Conservation (phyloP, 1,140 invertebrate species). For the Lepidurus packardi region DNA sequence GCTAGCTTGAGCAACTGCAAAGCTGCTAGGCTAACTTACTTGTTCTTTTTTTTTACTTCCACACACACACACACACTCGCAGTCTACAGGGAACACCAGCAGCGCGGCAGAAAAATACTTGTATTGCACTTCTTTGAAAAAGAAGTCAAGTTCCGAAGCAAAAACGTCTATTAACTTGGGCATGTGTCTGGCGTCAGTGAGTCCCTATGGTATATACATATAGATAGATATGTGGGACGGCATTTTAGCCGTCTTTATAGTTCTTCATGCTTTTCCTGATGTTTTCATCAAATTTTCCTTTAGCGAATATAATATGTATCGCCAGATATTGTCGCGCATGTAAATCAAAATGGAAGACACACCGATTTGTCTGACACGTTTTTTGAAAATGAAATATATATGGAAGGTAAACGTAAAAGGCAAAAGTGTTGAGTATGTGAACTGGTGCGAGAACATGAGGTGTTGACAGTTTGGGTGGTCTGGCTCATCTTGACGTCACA, state of each 20-base stretch:
- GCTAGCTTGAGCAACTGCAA: slow-evolving; percentile 13
- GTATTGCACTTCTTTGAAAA: background rate
- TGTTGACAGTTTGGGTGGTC: slow-evolving; percentile 18
- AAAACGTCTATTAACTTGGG: slow-evolving; percentile 9
- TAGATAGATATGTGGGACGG: background rate
- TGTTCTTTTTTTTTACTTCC: background rate
- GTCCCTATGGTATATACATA: background rate
- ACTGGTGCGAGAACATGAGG: background rate
- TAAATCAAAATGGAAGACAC: background rate
- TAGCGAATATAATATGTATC: too few relatives aligned
- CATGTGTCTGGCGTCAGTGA: slow-evolving; percentile 17
- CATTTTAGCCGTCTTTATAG: background rate
- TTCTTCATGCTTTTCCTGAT: background rate
- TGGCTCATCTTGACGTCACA: slow-evolving; percentile 21
- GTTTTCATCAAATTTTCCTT: background rate
- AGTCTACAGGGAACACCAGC: background rate
- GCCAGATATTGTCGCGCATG: too few relatives aligned
- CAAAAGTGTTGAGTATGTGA: slow-evolving; percentile 6
- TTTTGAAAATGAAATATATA: background rate
- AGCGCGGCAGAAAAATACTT: background rate
- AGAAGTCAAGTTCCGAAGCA: background rate
- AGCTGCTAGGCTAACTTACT: background rate
- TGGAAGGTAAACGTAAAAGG: background rate
- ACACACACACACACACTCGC: background rate
- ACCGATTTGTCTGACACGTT: background rate